Evolutionary conservation across 2,797 vertebrate species (phyloP).

Genomic region (Melanotaenia boesemani): DNA sequence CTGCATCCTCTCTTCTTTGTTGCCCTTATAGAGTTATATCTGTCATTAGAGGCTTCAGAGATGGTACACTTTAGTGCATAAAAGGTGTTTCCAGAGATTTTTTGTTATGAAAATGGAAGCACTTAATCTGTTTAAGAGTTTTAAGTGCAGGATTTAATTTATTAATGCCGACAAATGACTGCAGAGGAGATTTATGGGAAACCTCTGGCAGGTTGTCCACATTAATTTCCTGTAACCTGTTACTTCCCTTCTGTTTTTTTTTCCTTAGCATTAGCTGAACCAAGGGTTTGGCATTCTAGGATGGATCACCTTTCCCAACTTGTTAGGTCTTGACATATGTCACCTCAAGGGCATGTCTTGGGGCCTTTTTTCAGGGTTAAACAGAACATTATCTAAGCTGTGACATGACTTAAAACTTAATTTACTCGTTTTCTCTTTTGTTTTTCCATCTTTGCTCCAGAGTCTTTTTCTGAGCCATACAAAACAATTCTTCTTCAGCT

Average conservation of each 20-base stretch:
- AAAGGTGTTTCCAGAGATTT: not conserved
- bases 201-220: not conserved
- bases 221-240: not conserved
- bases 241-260: not conserved
- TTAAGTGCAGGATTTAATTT: not conserved
- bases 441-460: not conserved
- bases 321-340: slow-evolving; percentile 7
- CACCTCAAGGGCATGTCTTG: not conserved
- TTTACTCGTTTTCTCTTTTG: not conserved
- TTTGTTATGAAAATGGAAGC: not conserved
- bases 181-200: not conserved
- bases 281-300: not conserved
- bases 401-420: slow-evolving; percentile 3
- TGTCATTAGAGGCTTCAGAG: slow-evolving; percentile 3
- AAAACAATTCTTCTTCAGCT: too few relatives aligned
- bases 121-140: not conserved
- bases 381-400: slow-evolving; percentile 7
- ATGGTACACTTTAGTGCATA: slow-evolving; percentile 2
- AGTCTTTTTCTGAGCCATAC: not conserved
- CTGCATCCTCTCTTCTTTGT: not conserved
- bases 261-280: not conserved
- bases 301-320: slow-evolving; percentile 20
- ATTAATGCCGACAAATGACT: not conserved
- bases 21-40: slow-evolving; percentile 8
- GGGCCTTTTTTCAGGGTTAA: slow-evolving; percentile 14